phyloP scores from a whole-genome alignment of 2,113 vertebrate genomes.

The Myotis yumanensis region DNA sequence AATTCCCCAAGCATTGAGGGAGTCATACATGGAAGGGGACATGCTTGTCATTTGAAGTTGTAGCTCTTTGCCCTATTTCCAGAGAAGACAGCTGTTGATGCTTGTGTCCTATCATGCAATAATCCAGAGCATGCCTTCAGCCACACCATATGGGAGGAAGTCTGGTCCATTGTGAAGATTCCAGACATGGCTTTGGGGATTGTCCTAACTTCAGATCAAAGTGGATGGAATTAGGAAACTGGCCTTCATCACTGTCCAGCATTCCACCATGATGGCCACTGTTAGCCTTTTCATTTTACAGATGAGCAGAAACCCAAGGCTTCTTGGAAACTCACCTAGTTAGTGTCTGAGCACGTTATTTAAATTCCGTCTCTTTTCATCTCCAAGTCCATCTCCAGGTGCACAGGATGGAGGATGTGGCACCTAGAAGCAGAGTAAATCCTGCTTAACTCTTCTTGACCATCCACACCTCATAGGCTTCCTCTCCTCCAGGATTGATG shows the following conservation, averaged over 20 bases:
- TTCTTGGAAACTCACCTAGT: neutral
- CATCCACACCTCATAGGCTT: neutral
- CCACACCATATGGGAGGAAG: neutral
- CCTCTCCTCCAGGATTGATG: neutral
- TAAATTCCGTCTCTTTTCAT: neutral
- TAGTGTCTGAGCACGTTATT: neutral
- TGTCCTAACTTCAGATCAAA: neutral
- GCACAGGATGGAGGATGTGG: rapidly evolving
- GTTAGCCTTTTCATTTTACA: neutral
- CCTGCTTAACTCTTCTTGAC: rapidly evolving
- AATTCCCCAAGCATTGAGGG: neutral
- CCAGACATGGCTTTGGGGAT: neutral
- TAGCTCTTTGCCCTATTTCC: neutral
- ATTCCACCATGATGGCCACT: rapidly evolving
- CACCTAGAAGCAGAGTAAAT: neutral
- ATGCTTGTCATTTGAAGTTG: neutral
- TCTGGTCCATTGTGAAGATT: neutral
- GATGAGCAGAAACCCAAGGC: neutral
- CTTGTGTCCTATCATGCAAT: rapidly evolving
- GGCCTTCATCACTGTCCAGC: neutral
- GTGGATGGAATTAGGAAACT: neutral
- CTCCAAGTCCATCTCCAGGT: neutral
- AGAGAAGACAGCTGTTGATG: neutral
- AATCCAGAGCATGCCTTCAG: rapidly evolving
- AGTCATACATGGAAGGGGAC: neutral